These are phyloP conservation scores for Distichodus sexfasciatus DNA, from an alignment of 2,797 vertebrate genomes.

Conservation along the genomic window DNA sequence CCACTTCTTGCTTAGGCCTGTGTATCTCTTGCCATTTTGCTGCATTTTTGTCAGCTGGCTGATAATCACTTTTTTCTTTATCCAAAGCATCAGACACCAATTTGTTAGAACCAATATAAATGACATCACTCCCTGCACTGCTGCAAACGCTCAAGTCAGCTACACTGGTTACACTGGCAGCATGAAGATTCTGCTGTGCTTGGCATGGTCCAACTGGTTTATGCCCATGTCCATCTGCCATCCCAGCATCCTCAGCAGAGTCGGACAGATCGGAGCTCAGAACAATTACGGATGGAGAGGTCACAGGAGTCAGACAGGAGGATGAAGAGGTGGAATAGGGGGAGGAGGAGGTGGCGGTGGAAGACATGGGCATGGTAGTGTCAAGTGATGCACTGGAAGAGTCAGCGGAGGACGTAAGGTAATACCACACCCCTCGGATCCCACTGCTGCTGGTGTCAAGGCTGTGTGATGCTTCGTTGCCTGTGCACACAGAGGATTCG, in stretches of 20 bases:
- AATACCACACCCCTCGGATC: conserved; percentile 58
- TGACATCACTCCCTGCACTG: conserved; percentile 19
- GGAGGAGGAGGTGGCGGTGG: conserved; percentile 18
- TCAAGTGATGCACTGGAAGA: conserved; percentile 36
- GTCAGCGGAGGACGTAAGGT: conserved; percentile 44
- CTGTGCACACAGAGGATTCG: not conserved
- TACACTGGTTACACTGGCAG: not conserved
- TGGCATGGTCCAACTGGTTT: not conserved
- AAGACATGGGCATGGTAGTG: conserved; percentile 36
- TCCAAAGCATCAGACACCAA: not conserved
- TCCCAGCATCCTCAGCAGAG: conserved; percentile 25
- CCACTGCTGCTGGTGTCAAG: conserved; percentile 35
- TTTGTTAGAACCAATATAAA: not conserved
- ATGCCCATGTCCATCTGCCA: not conserved
- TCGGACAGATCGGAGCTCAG: conserved; percentile 40
- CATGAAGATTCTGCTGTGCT: not conserved
- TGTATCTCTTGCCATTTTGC: not conserved
- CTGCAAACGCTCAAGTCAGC: conserved; percentile 9
- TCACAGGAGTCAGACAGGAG: not conserved
- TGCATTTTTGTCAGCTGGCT: not conserved
- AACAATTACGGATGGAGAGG: conserved; percentile 26
- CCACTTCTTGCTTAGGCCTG: not conserved
- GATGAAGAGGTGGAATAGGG: not conserved
- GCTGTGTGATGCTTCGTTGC: conserved; percentile 13
- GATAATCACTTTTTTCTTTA: not conserved